Conservation (phyloP, 2,888 invertebrate genomes). For the Argyresthia goedartella region DNA sequence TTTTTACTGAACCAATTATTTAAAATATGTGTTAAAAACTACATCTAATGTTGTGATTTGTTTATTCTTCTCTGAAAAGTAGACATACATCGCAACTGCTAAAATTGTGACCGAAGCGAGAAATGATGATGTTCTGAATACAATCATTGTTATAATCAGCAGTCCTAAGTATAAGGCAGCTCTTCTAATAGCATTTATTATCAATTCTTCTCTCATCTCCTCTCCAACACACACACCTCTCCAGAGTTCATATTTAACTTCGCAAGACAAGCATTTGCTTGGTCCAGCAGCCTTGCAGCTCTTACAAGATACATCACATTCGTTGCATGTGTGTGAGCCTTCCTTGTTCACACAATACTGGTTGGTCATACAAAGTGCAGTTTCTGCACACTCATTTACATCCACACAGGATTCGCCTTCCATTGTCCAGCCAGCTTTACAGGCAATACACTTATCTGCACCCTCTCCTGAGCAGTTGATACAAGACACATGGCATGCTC, state of each 20-base stretch:
- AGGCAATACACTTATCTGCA: constrained; percentile 65
- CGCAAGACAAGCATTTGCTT: constrained; percentile 87
- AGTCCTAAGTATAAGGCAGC: constrained; percentile 33
- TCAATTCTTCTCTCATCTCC: constrained; percentile 25
- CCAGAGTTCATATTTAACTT: constrained; percentile 35
- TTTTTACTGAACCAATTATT: too few species aligned
- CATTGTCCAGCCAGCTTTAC: constrained; percentile 79
- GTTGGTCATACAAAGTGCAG: constrained; percentile 63
- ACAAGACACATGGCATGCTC: constrained; percentile 85
- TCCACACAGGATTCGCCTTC: constrained; percentile 82
- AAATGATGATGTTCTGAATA: constrained; percentile 25
- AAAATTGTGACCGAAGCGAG: constrained; percentile 30
- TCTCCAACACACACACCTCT: constrained; percentile 41
- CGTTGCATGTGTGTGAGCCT: constrained; percentile 83
- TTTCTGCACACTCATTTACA: constrained; percentile 82
- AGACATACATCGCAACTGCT: constrained; percentile 33
- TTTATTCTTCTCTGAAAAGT: constrained; percentile 30
- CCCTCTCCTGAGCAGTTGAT: constrained; percentile 82
- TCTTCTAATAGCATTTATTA: constrained; percentile 28
- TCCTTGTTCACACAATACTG: constrained; percentile 91
- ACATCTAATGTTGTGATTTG: constrained; percentile 25
- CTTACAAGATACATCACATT: constrained; percentile 86
- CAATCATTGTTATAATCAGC: constrained; percentile 27
- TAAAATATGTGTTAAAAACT: constrained; percentile 6
- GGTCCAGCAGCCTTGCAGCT: constrained; percentile 88